Conservation (phyloP, 2,113 vertebrate species). For the Ptilorrhoa leucosticta region DNA sequence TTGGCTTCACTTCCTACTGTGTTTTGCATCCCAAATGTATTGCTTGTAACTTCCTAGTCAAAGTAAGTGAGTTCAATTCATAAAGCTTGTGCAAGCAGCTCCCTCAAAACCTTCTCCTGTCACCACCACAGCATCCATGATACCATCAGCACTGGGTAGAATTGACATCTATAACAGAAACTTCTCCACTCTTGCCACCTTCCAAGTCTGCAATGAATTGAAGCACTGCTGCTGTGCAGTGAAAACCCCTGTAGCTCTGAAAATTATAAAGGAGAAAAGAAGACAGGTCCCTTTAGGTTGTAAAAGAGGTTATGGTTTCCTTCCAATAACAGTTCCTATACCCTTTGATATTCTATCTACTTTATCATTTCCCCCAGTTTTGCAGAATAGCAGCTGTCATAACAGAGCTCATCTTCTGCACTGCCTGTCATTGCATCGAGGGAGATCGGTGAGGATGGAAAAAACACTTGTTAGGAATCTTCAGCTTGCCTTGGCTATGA, state of each 20-base stretch:
- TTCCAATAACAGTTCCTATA: conserved; percentile 48
- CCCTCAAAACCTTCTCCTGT: not conserved
- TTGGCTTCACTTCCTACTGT: not conserved
- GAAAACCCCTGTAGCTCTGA: not conserved
- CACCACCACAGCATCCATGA: not conserved
- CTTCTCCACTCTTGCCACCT: not conserved
- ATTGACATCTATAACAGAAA: not conserved
- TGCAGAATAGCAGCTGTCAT: conserved; percentile 59
- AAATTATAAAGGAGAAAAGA: not conserved
- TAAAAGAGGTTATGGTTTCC: conserved; percentile 36
- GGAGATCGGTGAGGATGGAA: not conserved
- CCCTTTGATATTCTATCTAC: conserved; percentile 63
- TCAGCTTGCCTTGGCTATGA: conserved; percentile 54
- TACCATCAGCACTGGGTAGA: not conserved
- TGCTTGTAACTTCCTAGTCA: not conserved
- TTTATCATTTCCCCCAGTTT: conserved; percentile 35
- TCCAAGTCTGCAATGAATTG: not conserved
- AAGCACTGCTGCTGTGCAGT: not conserved
- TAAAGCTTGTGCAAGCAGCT: not conserved
- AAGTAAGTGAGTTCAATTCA: not conserved
- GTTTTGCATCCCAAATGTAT: not conserved
- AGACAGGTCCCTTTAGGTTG: not conserved
- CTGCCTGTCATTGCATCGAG: not conserved
- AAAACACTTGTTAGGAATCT: conserved; percentile 31
- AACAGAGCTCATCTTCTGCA: conserved; percentile 47